Percentiles rank a stretch among this genome's conserved stretches.
These are phyloP conservation scores for Benthosema pterotum DNA, from an alignment of 2,797 vertebrate genomes.

Conservation along the genomic window DNA sequence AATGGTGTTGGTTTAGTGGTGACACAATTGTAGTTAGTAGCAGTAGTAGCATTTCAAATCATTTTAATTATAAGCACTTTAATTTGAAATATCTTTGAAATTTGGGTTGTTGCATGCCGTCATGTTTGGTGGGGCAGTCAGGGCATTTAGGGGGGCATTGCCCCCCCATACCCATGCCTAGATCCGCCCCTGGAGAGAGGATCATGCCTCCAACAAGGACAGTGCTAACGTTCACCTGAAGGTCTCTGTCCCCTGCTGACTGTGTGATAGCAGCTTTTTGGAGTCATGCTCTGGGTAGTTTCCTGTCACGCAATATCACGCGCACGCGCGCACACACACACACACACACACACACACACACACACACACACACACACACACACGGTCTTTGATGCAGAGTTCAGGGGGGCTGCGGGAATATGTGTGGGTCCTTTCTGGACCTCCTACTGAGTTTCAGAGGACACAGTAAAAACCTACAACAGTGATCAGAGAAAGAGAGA, in stretches of 20 bases:
- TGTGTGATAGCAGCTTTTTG: constrained; percentile 41
- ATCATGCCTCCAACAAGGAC: constrained; percentile 32
- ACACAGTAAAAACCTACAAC: constrained; percentile 36
- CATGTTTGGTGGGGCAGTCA: no score
- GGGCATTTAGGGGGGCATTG: no score
- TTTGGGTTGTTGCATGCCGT: no score
- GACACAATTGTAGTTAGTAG: no score
- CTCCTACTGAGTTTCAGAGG: constrained; percentile 33
- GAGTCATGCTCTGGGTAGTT: constrained; percentile 11
- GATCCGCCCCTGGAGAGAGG: no score
- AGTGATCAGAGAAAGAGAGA: constrained; percentile 4
- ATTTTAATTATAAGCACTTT: no score
- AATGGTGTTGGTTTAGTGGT: no score
- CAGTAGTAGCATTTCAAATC: no score
- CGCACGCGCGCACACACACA: not conserved
- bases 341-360: not conserved
- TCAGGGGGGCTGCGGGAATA: constrained; percentile 20
- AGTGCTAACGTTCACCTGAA: constrained; percentile 27
- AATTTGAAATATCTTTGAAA: no score
- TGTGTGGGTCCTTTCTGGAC: constrained; percentile 7
- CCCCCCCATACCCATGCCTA: no score
- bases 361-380: not conserved
- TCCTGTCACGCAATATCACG: constrained; percentile 2
- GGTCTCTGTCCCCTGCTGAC: constrained; percentile 31
- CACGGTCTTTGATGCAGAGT: constrained; percentile 5